phyloP scores from a whole-genome alignment of 2,113 vertebrate species.

The Calidris pygmaea region DNA sequence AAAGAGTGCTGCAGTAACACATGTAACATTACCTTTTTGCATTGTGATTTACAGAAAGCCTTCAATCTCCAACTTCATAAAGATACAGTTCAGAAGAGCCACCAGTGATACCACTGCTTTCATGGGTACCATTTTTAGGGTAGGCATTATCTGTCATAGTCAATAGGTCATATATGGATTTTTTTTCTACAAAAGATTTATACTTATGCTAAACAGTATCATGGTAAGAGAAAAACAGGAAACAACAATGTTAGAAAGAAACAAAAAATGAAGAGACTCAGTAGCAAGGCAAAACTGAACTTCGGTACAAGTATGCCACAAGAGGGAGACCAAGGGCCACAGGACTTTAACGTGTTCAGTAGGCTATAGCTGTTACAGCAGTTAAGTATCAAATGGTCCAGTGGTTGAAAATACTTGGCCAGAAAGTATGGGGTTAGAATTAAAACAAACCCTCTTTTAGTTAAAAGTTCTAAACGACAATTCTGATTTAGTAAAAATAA shows the following conservation, averaged over 20 bases:
- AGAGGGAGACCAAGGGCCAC: conserved; percentile 33
- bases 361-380: neutral
- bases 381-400: neutral
- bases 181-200: neutral
- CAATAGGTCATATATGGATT: neutral
- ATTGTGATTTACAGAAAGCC: neutral
- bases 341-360: neutral
- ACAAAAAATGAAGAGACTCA: neutral
- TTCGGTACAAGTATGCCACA: neutral
- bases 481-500: neutral
- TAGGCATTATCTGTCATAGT: neutral
- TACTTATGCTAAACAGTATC: neutral
- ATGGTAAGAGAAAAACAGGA: neutral
- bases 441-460: neutral
- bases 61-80: neutral
- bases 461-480: neutral
- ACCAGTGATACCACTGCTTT: neutral
- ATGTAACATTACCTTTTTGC: neutral
- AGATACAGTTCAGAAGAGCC: neutral
- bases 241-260: neutral
- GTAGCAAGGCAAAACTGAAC: neutral
- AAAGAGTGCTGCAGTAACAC: neutral
- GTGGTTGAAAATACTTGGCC: neutral
- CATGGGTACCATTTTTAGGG: neutral
- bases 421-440: neutral